Conservation (phyloP, 2,888 invertebrate species). For the Plagodis pulveraria region DNA sequence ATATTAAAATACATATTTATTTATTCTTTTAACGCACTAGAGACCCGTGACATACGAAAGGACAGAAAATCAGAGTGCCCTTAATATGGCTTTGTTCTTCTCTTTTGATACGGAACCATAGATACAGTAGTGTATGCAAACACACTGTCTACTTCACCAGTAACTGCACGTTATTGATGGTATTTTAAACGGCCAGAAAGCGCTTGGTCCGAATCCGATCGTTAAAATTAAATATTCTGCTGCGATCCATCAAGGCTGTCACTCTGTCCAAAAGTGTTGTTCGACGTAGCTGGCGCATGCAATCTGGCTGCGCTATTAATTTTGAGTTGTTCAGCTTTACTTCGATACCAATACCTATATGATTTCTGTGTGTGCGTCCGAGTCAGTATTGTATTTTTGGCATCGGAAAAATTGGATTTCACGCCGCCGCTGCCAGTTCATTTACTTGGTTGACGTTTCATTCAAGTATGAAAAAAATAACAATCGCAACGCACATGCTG, state of each 20-base stretch:
- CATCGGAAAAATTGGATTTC: constrained; percentile 20
- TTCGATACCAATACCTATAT: constrained; percentile 8
- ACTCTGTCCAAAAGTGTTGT: constrained; percentile 35
- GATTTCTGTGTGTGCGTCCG: constrained; percentile 5
- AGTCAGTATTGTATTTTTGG: constrained; percentile 15
- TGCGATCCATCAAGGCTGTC: constrained; percentile 39
- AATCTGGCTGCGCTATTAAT: constrained; percentile 37
- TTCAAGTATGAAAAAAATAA: not conserved
- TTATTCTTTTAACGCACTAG: too few relatives aligned
- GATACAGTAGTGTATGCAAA: too few relatives aligned
- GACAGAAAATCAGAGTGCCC: too few relatives aligned
- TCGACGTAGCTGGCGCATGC: constrained; percentile 29
- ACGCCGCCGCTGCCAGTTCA: not conserved
- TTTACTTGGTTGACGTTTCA: constrained; percentile 4
- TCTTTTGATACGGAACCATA: too few relatives aligned
- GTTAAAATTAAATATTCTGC: constrained; percentile 40
- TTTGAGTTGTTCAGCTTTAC: constrained; percentile 30
- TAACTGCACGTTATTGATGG: constrained; percentile 35
- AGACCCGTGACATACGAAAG: too few relatives aligned
- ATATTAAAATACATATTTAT: too few relatives aligned
- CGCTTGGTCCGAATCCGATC: constrained; percentile 17
- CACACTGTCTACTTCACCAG: too few relatives aligned
- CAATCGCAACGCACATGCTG: too few relatives aligned
- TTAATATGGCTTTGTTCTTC: too few relatives aligned
- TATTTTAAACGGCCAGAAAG: constrained; percentile 30